Evolutionary conservation across 2,888 invertebrate genomes (phyloP), one percentile per base, ranked within the genome.

Genomic region (Meiosimyza platycephala): DNA sequence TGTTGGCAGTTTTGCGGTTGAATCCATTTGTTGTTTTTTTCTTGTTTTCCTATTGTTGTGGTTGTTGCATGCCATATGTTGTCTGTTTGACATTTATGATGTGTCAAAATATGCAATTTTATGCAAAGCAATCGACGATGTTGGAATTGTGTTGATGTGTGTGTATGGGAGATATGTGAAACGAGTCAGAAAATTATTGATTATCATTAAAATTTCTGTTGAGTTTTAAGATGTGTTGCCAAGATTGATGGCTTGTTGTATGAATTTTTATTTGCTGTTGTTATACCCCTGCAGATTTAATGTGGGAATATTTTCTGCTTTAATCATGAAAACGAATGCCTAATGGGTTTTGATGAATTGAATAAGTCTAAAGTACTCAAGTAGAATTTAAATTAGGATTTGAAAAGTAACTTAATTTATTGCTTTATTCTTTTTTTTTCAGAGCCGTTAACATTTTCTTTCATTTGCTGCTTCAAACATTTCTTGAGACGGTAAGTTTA

Each of bases 1-100:
- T 63, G 47, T 40, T 63, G 47, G 6, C 12, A 47, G 47, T 12
- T 18, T 40, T 63, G 57, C 5, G 57, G 57, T 57, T 57, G 40
- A 9, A 9, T 16, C 9, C 22, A n/a, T 28, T 54, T 66, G 11
- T 65, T 52, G 66, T 28, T 66, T n/a, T n/a, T 40, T 52, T 15
- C 54, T 16, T 12, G 9, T 40, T 1, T 40, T 40, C 40, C 9
- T 28, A 28, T 28, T 28, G 28, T 9, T 40, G 40, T 40, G 5
- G 40, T 40, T 40, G 40, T 6, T 40, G 40, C 9, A 40, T 48
- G 11, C 18, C 33, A 16, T 15, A 47, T 16, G 18, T 22, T 67
- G 47, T 18, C n/a, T 15, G 33, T 71, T 75, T 77, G 77, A 78
- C 78, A 74, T 77, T 78, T 75, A 78, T 75, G 77, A 77, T 75